Base-by-base conservation (phyloP, 2,113 vertebrate species). In the Phalacrocorax carbo region DNA sequence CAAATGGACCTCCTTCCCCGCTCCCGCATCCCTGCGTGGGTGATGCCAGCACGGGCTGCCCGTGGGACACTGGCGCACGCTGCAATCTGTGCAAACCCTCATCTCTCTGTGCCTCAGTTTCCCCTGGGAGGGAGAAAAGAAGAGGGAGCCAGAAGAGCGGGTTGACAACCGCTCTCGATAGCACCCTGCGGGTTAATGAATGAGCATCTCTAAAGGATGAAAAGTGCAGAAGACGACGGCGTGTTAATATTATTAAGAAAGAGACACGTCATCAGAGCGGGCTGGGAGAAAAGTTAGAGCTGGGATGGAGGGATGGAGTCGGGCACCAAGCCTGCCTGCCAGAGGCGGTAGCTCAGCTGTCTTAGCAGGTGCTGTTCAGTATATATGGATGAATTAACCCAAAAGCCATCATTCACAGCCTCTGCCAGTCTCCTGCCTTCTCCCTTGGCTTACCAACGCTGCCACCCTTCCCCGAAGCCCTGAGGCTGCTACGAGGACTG, bases 61-160 rank as follows among this genome's bases (percentile, higher is more conserved):
- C 3, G 1, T 15, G 70, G 95, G 86, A 80, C 9, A 0, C 60
- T 20, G 54, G 36, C 7, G 1, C 1, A 4, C 1, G 5, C 52
- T 80, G 88, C 30, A 1, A 1, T 19, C 7, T 88, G 72, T 30
- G 70, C 82, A 30, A 66, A 6, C 57, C 86, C 75, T 60, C 38
- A 52, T 36, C 12, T 5, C 73, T 65, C 96, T 36, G 87, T 95
- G 96, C 93, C 93, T 95, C 93, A 90, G 84, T 91, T 97, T 94
- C 73, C 94, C 75, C 62, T 44, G 54, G 49, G 60, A 86, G 51
- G 72, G 76, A 80, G 58, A 86, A 88, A 40, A 62, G 36, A 91
- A 44, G 48, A 91, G 48, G 52, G 52, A 94, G 70, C 73, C 94
- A 68, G 76, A 51, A 66, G 44, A 93, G 19, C 11, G 7, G 68